These are phyloP conservation scores for Orthosia incerta DNA, from an alignment of 2,888 invertebrate species.

Conservation along the genomic window DNA sequence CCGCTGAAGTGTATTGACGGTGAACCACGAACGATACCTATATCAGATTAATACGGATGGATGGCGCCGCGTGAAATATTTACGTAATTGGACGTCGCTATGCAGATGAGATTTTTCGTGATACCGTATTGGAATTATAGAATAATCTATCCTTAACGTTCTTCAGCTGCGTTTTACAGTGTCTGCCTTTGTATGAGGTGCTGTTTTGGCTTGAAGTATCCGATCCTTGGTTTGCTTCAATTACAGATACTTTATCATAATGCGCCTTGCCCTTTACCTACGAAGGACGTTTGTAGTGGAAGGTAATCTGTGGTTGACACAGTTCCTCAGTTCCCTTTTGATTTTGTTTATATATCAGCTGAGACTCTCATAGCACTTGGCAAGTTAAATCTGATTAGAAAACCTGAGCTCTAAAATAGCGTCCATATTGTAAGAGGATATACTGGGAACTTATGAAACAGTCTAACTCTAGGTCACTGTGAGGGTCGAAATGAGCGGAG, in stretches of 20 bases:
- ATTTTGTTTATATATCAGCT: not conserved
- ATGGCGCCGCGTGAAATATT: conserved; percentile 30
- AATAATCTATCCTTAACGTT: no score
- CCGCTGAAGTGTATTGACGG: conserved; percentile 76
- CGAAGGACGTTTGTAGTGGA: no score
- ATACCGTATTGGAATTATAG: no score
- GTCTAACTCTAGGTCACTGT: conserved; percentile 36
- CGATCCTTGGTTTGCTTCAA: not conserved
- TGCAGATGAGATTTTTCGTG: conserved; percentile 32
- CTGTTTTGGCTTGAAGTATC: not conserved
- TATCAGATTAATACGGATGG: conserved; percentile 79
- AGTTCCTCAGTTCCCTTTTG: not conserved
- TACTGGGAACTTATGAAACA: conserved; percentile 21
- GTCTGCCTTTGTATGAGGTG: not conserved
- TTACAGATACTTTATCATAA: not conserved
- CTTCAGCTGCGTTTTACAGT: not conserved
- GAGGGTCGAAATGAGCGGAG: conserved; percentile 35
- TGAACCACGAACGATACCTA: conserved; percentile 69
- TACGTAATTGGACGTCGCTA: conserved; percentile 38
- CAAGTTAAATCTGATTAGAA: conserved; percentile 12
- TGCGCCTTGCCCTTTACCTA: not conserved
- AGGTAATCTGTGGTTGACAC: not conserved
- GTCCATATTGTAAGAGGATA: not conserved
- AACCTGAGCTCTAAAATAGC: conserved; percentile 12
- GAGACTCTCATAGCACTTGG: not conserved